phyloP scores from a whole-genome alignment of 2,888 invertebrate species.

The Thymelicus lineola region DNA sequence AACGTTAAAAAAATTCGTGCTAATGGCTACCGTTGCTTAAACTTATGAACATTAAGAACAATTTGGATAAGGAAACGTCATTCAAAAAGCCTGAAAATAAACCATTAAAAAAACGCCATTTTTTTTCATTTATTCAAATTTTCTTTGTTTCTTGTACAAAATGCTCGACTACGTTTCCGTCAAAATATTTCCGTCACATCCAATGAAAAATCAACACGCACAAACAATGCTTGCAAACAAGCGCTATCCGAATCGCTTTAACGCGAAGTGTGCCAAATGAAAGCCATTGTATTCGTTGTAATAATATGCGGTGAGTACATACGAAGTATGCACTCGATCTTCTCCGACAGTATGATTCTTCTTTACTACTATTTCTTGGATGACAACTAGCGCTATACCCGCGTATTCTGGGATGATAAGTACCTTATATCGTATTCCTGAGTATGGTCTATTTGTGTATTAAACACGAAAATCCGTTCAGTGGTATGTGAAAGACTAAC shows the following conservation, averaged over 20 bases:
- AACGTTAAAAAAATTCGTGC: no score
- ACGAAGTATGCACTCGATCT: no score
- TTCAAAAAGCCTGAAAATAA: slow-evolving; percentile 12
- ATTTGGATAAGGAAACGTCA: not conserved
- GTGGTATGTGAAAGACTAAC: no score
- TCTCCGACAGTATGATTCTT: no score
- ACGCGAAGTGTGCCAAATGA: slow-evolving; percentile 67
- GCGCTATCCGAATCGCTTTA: slow-evolving; percentile 56
- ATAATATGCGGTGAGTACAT: slow-evolving; percentile 4
- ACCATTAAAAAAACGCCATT: slow-evolving; percentile 11
- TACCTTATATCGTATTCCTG: no score
- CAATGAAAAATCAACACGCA: slow-evolving; percentile 43
- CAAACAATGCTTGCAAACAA: slow-evolving; percentile 54
- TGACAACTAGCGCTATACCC: no score
- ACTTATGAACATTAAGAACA: not conserved
- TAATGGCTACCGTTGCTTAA: not conserved
- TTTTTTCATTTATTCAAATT: slow-evolving; percentile 9
- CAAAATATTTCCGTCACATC: slow-evolving; percentile 35
- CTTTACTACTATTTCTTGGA: no score
- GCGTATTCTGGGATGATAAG: no score
- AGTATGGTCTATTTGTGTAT: no score
- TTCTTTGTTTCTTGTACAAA: slow-evolving; percentile 14
- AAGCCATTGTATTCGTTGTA: slow-evolving; percentile 56
- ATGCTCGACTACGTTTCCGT: slow-evolving; percentile 13
- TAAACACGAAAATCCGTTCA: no score